Base-by-base conservation (phyloP, 2,113 vertebrate species). In the Pyrgilauda ruficollis region DNA sequence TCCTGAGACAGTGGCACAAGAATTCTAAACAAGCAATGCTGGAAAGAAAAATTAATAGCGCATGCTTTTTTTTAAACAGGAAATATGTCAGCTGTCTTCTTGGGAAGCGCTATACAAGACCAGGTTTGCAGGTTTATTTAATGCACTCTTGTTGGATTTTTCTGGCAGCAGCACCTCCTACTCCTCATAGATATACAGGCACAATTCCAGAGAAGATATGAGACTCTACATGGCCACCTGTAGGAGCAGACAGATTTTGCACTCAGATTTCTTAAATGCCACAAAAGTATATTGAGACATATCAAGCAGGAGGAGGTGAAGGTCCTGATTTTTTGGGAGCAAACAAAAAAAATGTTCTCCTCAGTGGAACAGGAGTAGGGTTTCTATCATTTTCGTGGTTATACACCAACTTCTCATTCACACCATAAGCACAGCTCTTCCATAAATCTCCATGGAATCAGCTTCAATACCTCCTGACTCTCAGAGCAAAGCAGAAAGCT, bases 291-390 rank as follows among this genome's bases (percentile, higher is more conserved):
- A 75, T 2, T 49, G 56, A 52, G 20, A 89, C 83, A 37, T 44
- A 43, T 5, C 30, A 89, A 66, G 11, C 16, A 84, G 26, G 11
- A 74, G 53, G 53, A 76, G 4, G 31, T 23, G 3, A 78, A 49
- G 15, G 22, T 26, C 14, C 15, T 35, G 27, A 70, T 74, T 64
- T 74, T 28, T 17, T 15, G 2, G 7, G 2, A 82, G 22, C 7
- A 89, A 87, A 77, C 11, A 89, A 73, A 72, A 44, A 55, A 44
- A 55, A 21, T 7, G 9, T 20, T 55, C 19, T 15, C 11, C 47
- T 62, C 39, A 44, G 22, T 37, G 15, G 17, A 79, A 62, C 13
- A 31, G 63, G 31, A 35, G 1, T 18, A 0, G 0, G 5, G 19
- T 63, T 56, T 68, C 59, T 49, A 9, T 52, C 19, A n/a, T 16